Conservation (phyloP, 1,140 invertebrate genomes). For the Drosophila sp. region DNA sequence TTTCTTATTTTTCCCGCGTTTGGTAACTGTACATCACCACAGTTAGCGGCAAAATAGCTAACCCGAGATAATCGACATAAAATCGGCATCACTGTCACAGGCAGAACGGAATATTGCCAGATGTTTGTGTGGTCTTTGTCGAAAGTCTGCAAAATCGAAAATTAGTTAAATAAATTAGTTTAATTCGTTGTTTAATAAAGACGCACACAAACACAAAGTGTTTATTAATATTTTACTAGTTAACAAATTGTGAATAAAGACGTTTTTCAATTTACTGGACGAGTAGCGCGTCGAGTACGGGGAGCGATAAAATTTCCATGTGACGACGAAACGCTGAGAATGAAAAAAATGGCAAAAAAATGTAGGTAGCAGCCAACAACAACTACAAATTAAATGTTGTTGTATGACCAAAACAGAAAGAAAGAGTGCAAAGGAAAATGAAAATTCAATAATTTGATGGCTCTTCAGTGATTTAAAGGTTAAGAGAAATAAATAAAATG, state of each 20-base stretch:
- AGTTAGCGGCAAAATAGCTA: no score
- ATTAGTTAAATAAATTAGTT: conserved; percentile 48
- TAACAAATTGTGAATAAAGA: conserved; percentile 25
- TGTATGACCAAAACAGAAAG: conserved; percentile 16
- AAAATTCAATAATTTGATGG: conserved; percentile 74
- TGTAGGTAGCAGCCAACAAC: conserved; percentile 60
- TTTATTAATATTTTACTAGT: conserved; percentile 30
- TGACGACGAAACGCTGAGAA: conserved; percentile 40
- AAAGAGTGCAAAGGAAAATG: conserved; percentile 41
- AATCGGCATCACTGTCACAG: no score
- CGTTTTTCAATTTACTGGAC: conserved; percentile 41
- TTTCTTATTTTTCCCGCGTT: no score
- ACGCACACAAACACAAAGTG: conserved; percentile 31
- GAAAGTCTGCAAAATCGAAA: conserved; percentile 31
- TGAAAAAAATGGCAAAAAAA: conserved; percentile 76
- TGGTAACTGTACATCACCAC: no score
- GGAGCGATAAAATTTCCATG: conserved; percentile 48
- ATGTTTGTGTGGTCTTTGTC: no score
- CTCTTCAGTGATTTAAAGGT: conserved; percentile 52
- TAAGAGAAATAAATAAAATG: conserved; percentile 41
- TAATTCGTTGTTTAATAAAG: conserved; percentile 34
- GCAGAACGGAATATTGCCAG: not conserved
- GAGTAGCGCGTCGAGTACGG: conserved; percentile 35
- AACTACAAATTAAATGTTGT: conserved; percentile 24
- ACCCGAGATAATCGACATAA: no score